phyloP scores from a whole-genome alignment of 2,797 vertebrate genomes.

The Caiman crocodilus region DNA sequence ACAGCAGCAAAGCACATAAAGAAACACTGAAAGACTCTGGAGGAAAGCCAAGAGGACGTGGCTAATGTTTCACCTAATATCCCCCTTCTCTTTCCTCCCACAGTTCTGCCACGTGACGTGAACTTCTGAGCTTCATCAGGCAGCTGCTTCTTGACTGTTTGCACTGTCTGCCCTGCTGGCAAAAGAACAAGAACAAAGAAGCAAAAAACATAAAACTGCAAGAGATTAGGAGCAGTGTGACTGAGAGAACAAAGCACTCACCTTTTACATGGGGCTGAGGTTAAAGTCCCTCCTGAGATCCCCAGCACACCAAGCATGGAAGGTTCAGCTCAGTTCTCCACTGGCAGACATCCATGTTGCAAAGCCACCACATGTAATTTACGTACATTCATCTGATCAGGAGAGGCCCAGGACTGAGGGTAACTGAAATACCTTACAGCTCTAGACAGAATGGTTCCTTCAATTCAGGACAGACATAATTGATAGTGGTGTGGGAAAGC shows the following conservation, averaged over 20 bases:
- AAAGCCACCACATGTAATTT: accelerated
- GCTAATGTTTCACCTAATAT: conserved; percentile 84
- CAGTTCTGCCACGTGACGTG: conserved; percentile 42
- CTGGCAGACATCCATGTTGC: accelerated
- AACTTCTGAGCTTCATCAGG: conserved; percentile 27
- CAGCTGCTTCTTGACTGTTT: conserved; percentile 64
- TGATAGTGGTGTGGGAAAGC: accelerated
- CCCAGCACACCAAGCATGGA: no score
- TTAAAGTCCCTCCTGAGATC: neutral
- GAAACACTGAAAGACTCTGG: conserved; percentile 82
- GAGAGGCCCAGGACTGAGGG: neutral
- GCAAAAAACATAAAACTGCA: neutral
- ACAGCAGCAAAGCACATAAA: conserved; percentile 76
- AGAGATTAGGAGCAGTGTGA: accelerated
- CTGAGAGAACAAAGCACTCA: accelerated
- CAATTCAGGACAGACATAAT: accelerated
- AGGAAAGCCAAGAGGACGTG: conserved; percentile 69
- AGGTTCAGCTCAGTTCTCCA: neutral
- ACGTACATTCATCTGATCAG: neutral
- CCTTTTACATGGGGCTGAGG: accelerated
- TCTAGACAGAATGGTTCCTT: neutral
- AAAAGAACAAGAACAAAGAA: conserved; percentile 47
- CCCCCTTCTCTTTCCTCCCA: conserved; percentile 42
- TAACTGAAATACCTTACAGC: neutral
- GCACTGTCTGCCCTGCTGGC: conserved; percentile 58